A percentile compares a stretch with the other conserved stretches of the same genome.
These are phyloP conservation scores for Sarcophaga bullata DNA, from an alignment of 1,140 invertebrate species.

Conservation along the genomic window DNA sequence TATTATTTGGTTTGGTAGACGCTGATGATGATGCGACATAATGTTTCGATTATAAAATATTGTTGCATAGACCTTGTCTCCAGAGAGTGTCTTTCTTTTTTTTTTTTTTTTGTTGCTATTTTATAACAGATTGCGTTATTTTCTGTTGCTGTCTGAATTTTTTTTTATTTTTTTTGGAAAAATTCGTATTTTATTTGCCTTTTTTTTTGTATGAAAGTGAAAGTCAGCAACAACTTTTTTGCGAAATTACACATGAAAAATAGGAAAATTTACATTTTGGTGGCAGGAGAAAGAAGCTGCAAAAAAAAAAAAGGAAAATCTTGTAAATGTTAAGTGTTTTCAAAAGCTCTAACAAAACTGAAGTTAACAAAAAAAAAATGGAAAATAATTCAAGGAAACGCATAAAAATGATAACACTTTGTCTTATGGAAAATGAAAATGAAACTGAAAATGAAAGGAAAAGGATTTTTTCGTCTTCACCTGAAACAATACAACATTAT, in stretches of 20 bases:
- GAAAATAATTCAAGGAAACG: conserved; percentile 35
- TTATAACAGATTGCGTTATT: conserved; percentile 8
- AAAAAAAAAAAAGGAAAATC: too few relatives aligned
- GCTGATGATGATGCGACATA: neutral
- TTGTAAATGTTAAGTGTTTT: neutral
- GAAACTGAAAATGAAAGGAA: conserved; percentile 26
- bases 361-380: neutral
- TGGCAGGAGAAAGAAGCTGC: neutral
- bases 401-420: conserved; percentile 33
- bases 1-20: too few relatives aligned
- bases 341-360: neutral
- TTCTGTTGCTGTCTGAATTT: neutral
- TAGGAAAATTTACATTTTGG: neutral
- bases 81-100: neutral
- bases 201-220: conserved; percentile 26
- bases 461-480: neutral
- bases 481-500: too few relatives aligned
- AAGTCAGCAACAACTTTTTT: neutral
- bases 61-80: neutral
- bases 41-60: conserved; percentile 6
- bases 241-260: neutral
- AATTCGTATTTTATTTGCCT: too few relatives aligned
- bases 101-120: neutral
- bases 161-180: neutral
- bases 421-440: conserved; percentile 11